Base-by-base conservation (phyloP, 2,888 invertebrate genomes). In the Dicycla oo region DNA sequence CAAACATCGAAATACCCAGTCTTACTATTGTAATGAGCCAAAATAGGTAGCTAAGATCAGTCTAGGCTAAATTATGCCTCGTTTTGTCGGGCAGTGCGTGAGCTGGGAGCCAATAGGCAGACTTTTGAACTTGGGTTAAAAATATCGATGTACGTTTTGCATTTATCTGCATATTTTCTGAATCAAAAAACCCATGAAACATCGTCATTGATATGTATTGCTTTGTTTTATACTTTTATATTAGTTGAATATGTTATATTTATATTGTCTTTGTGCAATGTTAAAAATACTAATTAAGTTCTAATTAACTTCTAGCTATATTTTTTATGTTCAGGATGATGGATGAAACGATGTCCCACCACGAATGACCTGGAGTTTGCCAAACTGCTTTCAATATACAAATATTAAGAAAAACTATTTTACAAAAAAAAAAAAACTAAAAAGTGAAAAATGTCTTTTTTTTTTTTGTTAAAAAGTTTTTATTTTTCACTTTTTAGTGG, bases 51-150 rank as follows among this genome's bases (percentile, higher is more conserved):
- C 63, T 57, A 2, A 56, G 61, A 79, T 71, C 51, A 63, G 69
- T 69, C 66, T 79, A 72, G 60, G 15, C 58, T 76, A 73, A 83
- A 76, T 53, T 72, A 85, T 78, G 66, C 73, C 68, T 66, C 65
- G 74, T 73, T 69, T 65, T 45, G 64, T 76, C 54, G 61, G 57
- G 49, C 62, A 69, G 38, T 18, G 75, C 85, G 83, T 80, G 85
- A 34, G 26, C 0, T 6, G 75, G 15, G 7, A 64, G 30, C 49
- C 11, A 58, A 79, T n/a, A 23, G 4, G 3, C 15, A 23, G 11
- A 47, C 11, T 63, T n/a, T n/a, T 58, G 54, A 68, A 65, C 51
- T 72, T 53, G 30, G 15, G 34, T 64, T 75, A 67, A 72, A 75
- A 63, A 74, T 79, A 67, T 56, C 58, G 56, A 64, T 60, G n/a